Evolutionary conservation across 2,888 invertebrate species (phyloP), one percentile per base, ranked within the genome.

Genomic region (Tiliacea citrago): DNA sequence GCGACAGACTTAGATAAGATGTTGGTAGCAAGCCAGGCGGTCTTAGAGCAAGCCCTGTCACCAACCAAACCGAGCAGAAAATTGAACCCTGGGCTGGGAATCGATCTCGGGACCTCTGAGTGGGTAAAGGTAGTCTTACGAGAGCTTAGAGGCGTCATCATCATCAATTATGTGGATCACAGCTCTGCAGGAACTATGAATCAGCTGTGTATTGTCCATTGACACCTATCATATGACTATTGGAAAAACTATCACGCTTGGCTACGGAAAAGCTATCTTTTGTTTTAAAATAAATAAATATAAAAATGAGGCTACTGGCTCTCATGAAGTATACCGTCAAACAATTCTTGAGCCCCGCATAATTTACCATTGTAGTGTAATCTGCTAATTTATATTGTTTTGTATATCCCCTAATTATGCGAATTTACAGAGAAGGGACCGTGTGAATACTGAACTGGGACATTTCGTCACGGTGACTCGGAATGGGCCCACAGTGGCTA

Each of bases 401-500:
- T 77, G 77, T 81, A 55, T 70, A 85, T 79, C 69, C 78, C 75
- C 79, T 92, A 91, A 91, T 90, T 91, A 91, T 91, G 93, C 89
- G 91, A 90, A 90, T 87, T 76, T 79, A 81, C 78, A 85, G 79
- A 89, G 90, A 92, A 92, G 90, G 92, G 92, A 92, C 88, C 94
- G 94, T 94, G 94, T 90, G 95, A 94, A 92, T 91, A 88, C 86
- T 90, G 83, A 80, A 69, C 68, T 84, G 89, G 88, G 49, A 89
- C 90, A 91, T 94, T 94, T 94, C 93, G 86, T 92, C 93, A 90
- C 78, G 77, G 80, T 55, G 53, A 53, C 78, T 71, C 72, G 57
- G 65, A 86, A 73, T 70, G 75, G 72, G 62, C 63, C 73, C 68
- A 35, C 76, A 45, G 77, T 73, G 53, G 51, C 53, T 68, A 39